These are phyloP conservation scores for Panopea generosa DNA, from an alignment of 2,888 invertebrate genomes.

Conservation along the genomic window DNA sequence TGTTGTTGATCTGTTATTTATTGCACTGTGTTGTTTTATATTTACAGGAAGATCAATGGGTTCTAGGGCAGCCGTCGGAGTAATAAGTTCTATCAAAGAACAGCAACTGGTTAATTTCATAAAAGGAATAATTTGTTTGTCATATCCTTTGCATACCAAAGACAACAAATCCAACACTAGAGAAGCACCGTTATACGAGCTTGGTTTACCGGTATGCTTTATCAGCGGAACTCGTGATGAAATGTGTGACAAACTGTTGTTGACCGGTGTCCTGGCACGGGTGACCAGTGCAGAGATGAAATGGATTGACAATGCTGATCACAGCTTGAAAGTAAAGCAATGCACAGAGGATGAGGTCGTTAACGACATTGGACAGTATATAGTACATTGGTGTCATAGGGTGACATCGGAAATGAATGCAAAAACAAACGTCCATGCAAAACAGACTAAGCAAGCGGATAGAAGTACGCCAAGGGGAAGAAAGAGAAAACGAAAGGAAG, in stretches of 20 bases:
- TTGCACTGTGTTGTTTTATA: too few species aligned
- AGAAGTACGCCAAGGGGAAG: too few species aligned
- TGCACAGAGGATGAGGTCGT: conserved; percentile 16
- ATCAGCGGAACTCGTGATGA: conserved; percentile 60
- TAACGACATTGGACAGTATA: conserved; percentile 1
- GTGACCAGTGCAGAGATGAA: background rate
- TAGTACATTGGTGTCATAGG: conserved; percentile 17
- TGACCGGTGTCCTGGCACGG: conserved; percentile 32
- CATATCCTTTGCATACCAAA: conserved; percentile 67
- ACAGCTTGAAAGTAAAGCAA: conserved; percentile 41
- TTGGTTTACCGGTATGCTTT: conserved; percentile 48
- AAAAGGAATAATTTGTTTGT: conserved; percentile 59
- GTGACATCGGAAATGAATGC: background rate
- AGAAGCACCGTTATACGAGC: conserved; percentile 48
- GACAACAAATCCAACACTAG: conserved; percentile 39
- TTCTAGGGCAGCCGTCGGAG: conserved; percentile 59
- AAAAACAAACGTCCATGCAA: too few species aligned
- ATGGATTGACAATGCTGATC: conserved; percentile 58
- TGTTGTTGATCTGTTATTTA: too few species aligned
- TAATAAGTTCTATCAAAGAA: conserved; percentile 25
- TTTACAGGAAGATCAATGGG: conserved; percentile 66
- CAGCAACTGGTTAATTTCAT: conserved; percentile 34
- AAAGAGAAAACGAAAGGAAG: too few species aligned
- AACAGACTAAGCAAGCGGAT: too few species aligned
- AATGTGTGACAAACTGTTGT: conserved; percentile 50